A percentile compares a stretch with the other conserved stretches of the same genome.
These are phyloP conservation scores for Hetaerina titia DNA, from an alignment of 2,888 invertebrate species.

Conservation along the genomic window DNA sequence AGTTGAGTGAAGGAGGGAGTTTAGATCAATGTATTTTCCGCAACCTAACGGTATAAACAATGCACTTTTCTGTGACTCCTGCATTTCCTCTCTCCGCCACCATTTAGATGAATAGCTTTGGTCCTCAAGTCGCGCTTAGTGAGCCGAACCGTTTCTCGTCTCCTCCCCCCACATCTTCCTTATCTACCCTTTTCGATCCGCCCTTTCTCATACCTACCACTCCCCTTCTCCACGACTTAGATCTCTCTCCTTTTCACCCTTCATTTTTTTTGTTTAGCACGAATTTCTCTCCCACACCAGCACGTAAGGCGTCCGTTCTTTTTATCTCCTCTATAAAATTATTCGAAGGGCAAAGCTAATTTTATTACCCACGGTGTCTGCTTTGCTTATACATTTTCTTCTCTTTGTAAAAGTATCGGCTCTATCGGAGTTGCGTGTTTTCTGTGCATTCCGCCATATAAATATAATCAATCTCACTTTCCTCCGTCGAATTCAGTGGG, in stretches of 20 bases:
- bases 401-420: background rate
- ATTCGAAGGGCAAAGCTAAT: background rate
- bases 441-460: background rate
- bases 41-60: background rate
- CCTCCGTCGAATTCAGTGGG: background rate
- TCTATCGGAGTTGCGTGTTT: background rate
- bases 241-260: background rate
- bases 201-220: background rate
- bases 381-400: background rate
- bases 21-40: background rate
- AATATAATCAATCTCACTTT: conserved; percentile 25
- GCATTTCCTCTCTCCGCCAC: background rate
- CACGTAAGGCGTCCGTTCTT: background rate
- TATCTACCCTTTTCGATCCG: background rate
- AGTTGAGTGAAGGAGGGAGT: background rate
- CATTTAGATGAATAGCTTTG: background rate
- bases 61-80: background rate
- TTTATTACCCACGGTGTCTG: conserved; percentile 27
- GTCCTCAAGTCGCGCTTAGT: background rate
- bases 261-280: background rate
- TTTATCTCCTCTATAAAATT: background rate
- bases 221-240: background rate
- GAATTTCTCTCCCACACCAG: background rate
- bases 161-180: background rate
- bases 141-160: background rate